These are phyloP conservation scores for Psettodes erumei DNA, from an alignment of 2,113 vertebrate species.

Conservation along the genomic window DNA sequence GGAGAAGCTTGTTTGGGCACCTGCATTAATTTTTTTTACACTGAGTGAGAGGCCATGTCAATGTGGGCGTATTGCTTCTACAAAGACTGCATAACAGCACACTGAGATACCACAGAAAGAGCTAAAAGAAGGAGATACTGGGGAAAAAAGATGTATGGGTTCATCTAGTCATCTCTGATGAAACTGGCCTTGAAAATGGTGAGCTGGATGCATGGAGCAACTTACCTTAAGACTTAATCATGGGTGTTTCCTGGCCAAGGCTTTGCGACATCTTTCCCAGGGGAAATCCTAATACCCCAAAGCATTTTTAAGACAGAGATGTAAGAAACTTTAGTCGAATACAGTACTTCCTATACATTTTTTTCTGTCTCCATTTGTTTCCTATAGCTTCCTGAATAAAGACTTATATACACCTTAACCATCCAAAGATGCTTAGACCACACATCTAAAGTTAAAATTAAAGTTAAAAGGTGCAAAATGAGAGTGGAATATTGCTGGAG, in stretches of 20 bases:
- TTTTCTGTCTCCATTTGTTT: neutral
- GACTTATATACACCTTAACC: neutral
- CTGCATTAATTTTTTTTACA: neutral
- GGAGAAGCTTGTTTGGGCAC: neutral
- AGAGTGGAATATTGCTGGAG: conserved; percentile 52
- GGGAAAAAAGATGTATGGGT: conserved; percentile 2
- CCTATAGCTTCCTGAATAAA: neutral
- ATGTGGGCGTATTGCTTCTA: neutral
- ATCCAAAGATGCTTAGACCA: conserved; percentile 10
- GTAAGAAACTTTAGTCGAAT: neutral
- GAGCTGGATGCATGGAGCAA: neutral
- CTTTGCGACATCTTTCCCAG: neutral
- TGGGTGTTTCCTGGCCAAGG: neutral
- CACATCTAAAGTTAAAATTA: conserved; percentile 16
- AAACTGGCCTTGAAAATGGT: conserved; percentile 29
- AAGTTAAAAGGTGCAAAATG: conserved; percentile 60
- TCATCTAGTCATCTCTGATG: neutral
- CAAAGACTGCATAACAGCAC: conserved; percentile 11
- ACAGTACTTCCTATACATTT: neutral
- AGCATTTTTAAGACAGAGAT: neutral
- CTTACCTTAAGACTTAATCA: conserved; percentile 18
- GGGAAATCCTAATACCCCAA: neutral
- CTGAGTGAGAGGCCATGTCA: conserved; percentile 10
- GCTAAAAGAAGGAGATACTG: no score
- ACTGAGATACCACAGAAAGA: neutral